phyloP scores from a whole-genome alignment of 2,797 vertebrate species.

The Fistularia tabacaria region DNA sequence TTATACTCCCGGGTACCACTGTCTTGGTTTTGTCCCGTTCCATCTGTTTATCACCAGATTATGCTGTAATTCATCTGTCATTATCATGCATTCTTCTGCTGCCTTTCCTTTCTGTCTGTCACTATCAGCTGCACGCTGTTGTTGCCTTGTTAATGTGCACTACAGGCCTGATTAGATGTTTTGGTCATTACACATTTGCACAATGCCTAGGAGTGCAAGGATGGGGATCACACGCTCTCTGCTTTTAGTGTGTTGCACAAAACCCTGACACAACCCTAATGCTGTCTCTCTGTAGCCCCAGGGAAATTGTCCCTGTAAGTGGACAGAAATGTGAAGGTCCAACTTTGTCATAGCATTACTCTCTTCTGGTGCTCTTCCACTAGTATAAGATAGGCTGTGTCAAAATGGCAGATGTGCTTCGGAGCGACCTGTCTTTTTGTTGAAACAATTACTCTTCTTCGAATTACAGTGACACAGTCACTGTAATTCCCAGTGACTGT shows the following conservation, averaged over 20 bases:
- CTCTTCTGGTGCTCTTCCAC: constrained; percentile 13
- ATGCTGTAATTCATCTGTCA: constrained; percentile 17
- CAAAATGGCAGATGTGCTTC: constrained; percentile 8
- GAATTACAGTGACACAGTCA: too few species aligned
- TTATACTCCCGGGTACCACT: background rate
- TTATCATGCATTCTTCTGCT: constrained; percentile 8
- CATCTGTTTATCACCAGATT: background rate
- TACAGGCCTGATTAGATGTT: constrained; percentile 20
- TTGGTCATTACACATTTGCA: constrained; percentile 26
- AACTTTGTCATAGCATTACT: constrained; percentile 10
- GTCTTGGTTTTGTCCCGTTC: background rate
- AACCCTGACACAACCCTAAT: constrained; percentile 7
- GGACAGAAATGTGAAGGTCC: constrained; percentile 8
- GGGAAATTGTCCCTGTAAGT: constrained; percentile 13
- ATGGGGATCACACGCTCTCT: constrained; percentile 1
- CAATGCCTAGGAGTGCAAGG: background rate
- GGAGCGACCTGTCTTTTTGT: background rate
- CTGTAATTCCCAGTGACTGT: too few species aligned
- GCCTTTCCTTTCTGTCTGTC: constrained; percentile 6
- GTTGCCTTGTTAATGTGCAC: constrained; percentile 15
- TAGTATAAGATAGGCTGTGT: constrained; percentile 12
- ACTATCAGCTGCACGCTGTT: constrained; percentile 11
- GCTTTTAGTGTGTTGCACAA: constrained; percentile 3
- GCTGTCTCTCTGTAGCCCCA: constrained; percentile 13
- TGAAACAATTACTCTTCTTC: background rate